Evolutionary conservation across 2,113 vertebrate species (phyloP).

Genomic region (Sinocyclocheilus anophthalmus): DNA sequence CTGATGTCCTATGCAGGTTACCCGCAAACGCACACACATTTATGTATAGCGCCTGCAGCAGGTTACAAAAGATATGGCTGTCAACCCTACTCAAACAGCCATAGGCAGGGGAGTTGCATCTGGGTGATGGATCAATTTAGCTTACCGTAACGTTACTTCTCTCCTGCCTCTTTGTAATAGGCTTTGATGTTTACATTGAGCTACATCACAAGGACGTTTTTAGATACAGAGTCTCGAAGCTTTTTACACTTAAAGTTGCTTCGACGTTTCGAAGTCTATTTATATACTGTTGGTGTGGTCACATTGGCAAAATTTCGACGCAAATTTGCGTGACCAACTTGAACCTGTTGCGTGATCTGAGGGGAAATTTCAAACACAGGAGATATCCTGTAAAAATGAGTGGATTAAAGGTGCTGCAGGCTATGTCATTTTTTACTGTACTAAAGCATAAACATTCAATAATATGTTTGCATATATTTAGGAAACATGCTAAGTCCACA

Average conservation of each 20-base stretch:
- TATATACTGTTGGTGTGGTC: not conserved
- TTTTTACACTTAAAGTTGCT: not conserved
- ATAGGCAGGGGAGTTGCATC: slow-evolving; percentile 61
- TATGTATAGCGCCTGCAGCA: slow-evolving; percentile 19
- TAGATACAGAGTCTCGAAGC: not conserved
- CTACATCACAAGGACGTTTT: slow-evolving; percentile 64
- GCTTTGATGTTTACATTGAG: slow-evolving; percentile 73
- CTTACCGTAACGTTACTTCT: slow-evolving; percentile 38
- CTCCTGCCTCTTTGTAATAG: slow-evolving; percentile 65
- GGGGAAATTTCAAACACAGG: no score
- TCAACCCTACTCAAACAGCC: slow-evolving; percentile 67
- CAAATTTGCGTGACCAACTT: not conserved
- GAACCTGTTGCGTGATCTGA: no score
- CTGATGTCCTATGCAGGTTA: not conserved
- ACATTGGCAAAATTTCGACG: not conserved
- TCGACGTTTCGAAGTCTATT: not conserved
- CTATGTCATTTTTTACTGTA: not conserved
- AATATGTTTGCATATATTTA: no score
- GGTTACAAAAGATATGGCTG: slow-evolving; percentile 70
- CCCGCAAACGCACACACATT: not conserved
- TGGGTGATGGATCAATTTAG: slow-evolving; percentile 71
- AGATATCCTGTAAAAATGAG: not conserved
- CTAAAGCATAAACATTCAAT: not conserved
- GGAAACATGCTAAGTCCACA: no score
- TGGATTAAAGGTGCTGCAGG: no score